phyloP scores from a whole-genome alignment of 2,797 vertebrate genomes.

The Sebastes matsubarae region DNA sequence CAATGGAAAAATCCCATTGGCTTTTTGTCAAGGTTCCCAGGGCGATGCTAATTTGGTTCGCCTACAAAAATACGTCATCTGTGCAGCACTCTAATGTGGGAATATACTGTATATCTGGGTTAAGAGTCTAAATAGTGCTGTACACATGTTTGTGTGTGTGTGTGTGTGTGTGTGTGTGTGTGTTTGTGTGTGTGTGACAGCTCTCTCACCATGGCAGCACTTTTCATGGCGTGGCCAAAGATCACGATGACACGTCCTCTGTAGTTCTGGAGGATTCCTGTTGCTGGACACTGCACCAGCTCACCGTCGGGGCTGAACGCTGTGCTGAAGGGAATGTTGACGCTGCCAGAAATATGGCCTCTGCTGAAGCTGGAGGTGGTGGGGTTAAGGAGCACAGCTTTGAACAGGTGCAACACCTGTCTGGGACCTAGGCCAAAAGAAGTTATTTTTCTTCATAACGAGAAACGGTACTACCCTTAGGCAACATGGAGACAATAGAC shows the following conservation, averaged over 20 bases:
- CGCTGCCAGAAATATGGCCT: conserved; percentile 94
- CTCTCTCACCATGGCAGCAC: conserved; percentile 85
- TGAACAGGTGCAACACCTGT: background rate
- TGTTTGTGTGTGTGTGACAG: background rate
- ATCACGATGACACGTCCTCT: conserved; percentile 93
- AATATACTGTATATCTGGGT: background rate
- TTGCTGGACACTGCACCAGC: conserved; percentile 86
- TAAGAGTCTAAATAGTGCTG: background rate
- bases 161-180: background rate
- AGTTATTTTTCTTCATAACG: background rate
- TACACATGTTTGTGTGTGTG: background rate
- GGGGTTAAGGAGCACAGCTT: conserved; percentile 50
- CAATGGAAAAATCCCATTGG: too few relatives aligned
- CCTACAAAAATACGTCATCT: too few relatives aligned
- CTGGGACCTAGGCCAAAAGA: background rate
- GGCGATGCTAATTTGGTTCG: too few relatives aligned
- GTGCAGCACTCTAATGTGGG: too few relatives aligned
- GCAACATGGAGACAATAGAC: background rate
- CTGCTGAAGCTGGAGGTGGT: conserved; percentile 86
- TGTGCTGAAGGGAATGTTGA: conserved; percentile 89
- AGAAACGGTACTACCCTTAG: background rate
- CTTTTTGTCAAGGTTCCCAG: too few relatives aligned
- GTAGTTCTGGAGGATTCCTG: conserved; percentile 87
- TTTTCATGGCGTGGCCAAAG: conserved; percentile 89
- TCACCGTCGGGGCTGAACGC: conserved; percentile 89